Evolutionary conservation across 2,888 invertebrate species (phyloP), one percentile per base, ranked within the genome.

Genomic region (Eutolmus rufibarbis): DNA sequence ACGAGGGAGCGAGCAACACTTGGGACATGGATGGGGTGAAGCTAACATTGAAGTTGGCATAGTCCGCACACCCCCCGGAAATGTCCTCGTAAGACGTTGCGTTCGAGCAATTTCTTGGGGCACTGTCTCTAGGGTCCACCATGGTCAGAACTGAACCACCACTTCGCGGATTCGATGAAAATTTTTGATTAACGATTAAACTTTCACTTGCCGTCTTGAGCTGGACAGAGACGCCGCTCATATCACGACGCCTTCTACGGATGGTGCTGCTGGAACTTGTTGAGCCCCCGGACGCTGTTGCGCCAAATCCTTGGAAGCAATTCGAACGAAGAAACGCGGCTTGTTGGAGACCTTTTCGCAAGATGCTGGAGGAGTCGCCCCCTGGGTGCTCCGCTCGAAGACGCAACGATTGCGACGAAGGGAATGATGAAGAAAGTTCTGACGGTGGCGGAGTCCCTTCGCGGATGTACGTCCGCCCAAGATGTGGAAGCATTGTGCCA

Each of bases 21-120:
- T 91, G 91, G 88, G 91, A 91, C 89, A 91, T 90, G 84, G 91
- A 90, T 88, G 92, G 91, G 89, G 91, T 89, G 86, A 91, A 90
- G 77, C 89, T 90, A 89, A 89, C 90, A 90, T 89, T 90, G 89
- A 91, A 90, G 16, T 85, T 74, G 7, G 31, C n/a, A 74, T 85
- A 85, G 31, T 85, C 85, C 66, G 14, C 12, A 85, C 85, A 85
- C 19, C 46, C 74, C 7, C 31, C 19, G 2, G 85, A 74, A 46
- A 85, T 46, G 51, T 85, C 74, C 90, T 89, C 88, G 34, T 51
- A 74, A 12, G 81, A 81, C 23, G 66, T 66, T 9, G 79, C 16
- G 28, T 16, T 46, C 12, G 87, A 66, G 57, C 56, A 34, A 74
- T 57, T 82, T 56, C 78, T 84, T 12, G 74, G 82, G 34, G 89